These are phyloP conservation scores for Hormiphora californensis DNA, from an alignment of 37 sponge, comb jelly and placozoan genomes.

Conservation along the genomic window DNA sequence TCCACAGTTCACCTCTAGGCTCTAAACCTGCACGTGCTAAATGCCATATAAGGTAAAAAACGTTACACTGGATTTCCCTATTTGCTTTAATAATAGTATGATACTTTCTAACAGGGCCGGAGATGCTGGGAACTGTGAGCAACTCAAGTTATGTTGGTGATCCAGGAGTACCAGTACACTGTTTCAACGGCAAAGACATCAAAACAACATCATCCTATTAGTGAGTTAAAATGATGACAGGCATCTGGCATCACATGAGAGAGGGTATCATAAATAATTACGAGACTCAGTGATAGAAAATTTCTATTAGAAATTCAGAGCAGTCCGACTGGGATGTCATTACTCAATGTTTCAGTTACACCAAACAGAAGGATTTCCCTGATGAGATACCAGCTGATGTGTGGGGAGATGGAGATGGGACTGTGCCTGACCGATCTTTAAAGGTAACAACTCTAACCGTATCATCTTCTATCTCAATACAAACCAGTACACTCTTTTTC, in stretches of 20 bases:
- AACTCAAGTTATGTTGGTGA: not conserved
- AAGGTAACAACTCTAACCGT: not conserved
- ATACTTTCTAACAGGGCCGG: not conserved
- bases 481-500: not conserved
- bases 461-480: not conserved
- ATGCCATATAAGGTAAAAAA: too few species aligned
- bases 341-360: not conserved
- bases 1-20: too few species aligned
- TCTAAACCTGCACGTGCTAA: too few species aligned
- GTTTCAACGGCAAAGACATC: conserved; percentile 17
- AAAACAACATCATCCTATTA: not conserved
- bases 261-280: too few species aligned
- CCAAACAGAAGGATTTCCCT: conserved; percentile 10
- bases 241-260: too few species aligned
- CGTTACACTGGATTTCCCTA: too few species aligned
- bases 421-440: conserved; percentile 18
- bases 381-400: not conserved
- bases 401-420: conserved; percentile 3
- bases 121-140: not conserved
- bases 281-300: too few species aligned
- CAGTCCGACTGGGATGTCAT: too few species aligned
- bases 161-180: not conserved
- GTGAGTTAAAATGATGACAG: too few species aligned
- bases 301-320: too few species aligned
- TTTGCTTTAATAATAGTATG: too few species aligned